Evolutionary conservation across 2,113 vertebrate genomes (phyloP).

Genomic region (Hucho hucho): DNA sequence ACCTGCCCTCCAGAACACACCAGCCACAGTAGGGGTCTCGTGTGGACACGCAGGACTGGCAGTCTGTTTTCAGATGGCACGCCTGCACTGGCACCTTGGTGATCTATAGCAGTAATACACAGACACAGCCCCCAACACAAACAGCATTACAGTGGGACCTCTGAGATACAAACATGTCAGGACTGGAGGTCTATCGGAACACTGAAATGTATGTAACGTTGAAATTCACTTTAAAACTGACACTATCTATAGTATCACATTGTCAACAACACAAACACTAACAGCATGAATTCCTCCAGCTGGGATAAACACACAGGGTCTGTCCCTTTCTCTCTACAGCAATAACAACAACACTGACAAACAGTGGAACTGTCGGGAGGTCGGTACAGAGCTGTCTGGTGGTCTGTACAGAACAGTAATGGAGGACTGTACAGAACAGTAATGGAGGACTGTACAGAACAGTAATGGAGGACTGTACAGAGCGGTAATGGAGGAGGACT

Average conservation of each 20-base stretch:
- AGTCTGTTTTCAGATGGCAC: constrained; percentile 77
- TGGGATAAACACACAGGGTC: background rate
- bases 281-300: no score
- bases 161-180: no score
- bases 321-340: background rate
- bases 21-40: constrained; percentile 95
- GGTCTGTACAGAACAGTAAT: no score
- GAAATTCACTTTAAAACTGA: no score
- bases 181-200: no score
- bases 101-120: constrained; percentile 50
- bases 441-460: no score
- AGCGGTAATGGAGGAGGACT: no score
- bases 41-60: constrained; percentile 76
- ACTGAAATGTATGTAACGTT: no score
- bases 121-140: background rate
- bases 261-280: background rate
- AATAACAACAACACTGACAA: no score
- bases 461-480: no score
- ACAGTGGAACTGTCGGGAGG: background rate
- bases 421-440: no score
- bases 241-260: background rate
- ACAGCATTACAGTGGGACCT: no score
- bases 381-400: background rate
- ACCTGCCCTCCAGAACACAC: constrained; percentile 90
- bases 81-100: constrained; percentile 85